Base-by-base conservation (phyloP, 2,113 vertebrate genomes). In the Electrona antarctica region DNA sequence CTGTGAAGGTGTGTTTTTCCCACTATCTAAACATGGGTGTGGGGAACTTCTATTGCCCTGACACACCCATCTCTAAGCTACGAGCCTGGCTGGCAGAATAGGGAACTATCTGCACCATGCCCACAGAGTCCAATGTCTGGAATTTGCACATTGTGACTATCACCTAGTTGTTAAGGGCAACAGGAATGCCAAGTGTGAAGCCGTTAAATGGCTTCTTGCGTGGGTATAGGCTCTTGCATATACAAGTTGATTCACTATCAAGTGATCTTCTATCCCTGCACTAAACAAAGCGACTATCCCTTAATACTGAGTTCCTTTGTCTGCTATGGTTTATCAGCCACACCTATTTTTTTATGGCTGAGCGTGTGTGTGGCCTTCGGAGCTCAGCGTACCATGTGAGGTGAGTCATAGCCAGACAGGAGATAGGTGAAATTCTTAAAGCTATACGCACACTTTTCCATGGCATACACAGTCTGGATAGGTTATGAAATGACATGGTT, bases 291-390 rank as follows among this genome's bases (percentile, higher is more conserved):
- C 12, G 2, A 6, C 45, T 13, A 64, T 71, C 68, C 55, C 1
- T 28, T 64, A 46, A 68, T 46, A 67, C 46, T 57, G 54, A 7
- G n/a, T n/a, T 60, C 73, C 81, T 83, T 86, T 85, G 80, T 86
- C 12, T 69, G 59, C 21, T 71, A 65, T 1, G 11, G 49, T 74
- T 79, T 69, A 64, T 64, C 70, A 77, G 68, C 85, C 90, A 90
- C 89, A 84, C 87, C 88, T 73, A 79, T 85, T 89, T 83, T 80
- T 80, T 82, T 77, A 80, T 74, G 59, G 55, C 62, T 54, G 45
- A 41, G 33, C 2, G 33, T 41, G 60, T 21, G 57, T 67, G 78
- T 67, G 69, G 77, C 70, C 72, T 77, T 74, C 12, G 64, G 41
- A 75, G 59, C 45, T 62, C 14, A 77, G 60, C 52, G 73, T 63